phyloP scores from a whole-genome alignment of 2,113 vertebrate genomes.

The Sciurus niger region DNA sequence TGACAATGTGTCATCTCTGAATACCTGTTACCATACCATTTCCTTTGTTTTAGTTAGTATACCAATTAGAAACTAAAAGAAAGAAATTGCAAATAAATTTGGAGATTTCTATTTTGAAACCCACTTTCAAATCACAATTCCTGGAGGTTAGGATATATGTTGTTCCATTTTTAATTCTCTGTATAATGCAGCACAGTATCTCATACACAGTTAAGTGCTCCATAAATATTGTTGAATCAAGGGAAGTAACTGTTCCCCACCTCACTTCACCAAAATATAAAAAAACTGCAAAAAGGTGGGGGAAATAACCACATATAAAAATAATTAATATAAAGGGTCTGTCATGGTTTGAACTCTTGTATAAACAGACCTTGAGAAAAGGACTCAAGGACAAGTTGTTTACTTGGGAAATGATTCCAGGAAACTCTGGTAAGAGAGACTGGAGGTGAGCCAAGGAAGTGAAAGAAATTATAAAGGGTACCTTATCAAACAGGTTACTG shows the following conservation, averaged over 20 bases:
- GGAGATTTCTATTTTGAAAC: conserved; percentile 51
- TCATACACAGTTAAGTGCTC: neutral
- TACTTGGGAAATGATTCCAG: conserved; percentile 44
- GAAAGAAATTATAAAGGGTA: neutral
- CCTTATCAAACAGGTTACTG: neutral
- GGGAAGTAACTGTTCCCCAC: conserved; percentile 17
- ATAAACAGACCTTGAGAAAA: conserved; percentile 31
- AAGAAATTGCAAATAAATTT: conserved; percentile 27
- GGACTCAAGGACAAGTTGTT: conserved; percentile 15
- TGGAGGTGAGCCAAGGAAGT: neutral
- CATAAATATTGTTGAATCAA: conserved; percentile 47
- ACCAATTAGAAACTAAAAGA: conserved; percentile 45
- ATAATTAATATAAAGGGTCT: conserved; percentile 45
- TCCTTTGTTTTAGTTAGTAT: conserved; percentile 45
- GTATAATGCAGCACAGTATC: conserved; percentile 1
- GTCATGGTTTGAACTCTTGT: neutral
- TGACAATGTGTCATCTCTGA: conserved; percentile 33
- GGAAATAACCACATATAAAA: conserved; percentile 21
- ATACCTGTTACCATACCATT: conserved; percentile 48
- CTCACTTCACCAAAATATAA: neutral
- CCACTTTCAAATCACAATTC: conserved; percentile 33
- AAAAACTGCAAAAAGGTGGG: neutral
- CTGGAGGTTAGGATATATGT: neutral
- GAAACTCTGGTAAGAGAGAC: neutral
- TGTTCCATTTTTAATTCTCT: conserved; percentile 54